Evolutionary conservation across 2,888 invertebrate genomes (phyloP), one percentile per base, ranked within the genome.

Genomic region (Apeira syringaria): DNA sequence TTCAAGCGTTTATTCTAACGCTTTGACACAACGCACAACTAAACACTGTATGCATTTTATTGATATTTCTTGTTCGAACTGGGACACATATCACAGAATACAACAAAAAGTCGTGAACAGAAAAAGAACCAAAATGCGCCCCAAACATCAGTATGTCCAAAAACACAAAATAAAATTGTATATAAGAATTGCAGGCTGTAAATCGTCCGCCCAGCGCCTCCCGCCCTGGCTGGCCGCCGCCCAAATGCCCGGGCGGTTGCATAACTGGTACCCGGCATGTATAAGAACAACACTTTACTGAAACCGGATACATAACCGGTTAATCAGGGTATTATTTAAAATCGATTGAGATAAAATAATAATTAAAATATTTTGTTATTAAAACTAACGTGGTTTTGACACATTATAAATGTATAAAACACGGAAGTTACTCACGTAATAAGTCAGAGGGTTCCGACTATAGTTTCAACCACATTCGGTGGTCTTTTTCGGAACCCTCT

Each of bases 151-250:
- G 54, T 58, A 60, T 47, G 42, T 51, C 61, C 53, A 63, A 61
- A 63, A 59, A 55, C 39, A 46, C 48, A 50, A 56, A 51, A 47
- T 55, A 60, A 54, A 68, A 58, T 60, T 60, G 47, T 40, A 44
- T 34, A 42, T 56, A 50, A 41, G 48, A 47, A 58, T 43, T 40
- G 46, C 49, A 45, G 54, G 55, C 57, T 34, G 59, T 66, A 63
- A 62, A 61, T 63, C 47, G 18, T 6, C 35, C 46, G 26, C 38
- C 46, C 47, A 50, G 45, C 25, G 30, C 28, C 36, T 18, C 34
- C 10, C 33, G 33, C 40, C 42, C 32, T 32, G 47, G 8, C 60
- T 72, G 71, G 73, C 71, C 35, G 29, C 11, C 55, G 53, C 64
- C 70, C 70, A 70, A 70, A 59, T 61, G 52, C 53, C 20, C 30